These are phyloP conservation scores for Chaetorhynchus papuensis DNA, from an alignment of 2,113 vertebrate species.

Conservation along the genomic window DNA sequence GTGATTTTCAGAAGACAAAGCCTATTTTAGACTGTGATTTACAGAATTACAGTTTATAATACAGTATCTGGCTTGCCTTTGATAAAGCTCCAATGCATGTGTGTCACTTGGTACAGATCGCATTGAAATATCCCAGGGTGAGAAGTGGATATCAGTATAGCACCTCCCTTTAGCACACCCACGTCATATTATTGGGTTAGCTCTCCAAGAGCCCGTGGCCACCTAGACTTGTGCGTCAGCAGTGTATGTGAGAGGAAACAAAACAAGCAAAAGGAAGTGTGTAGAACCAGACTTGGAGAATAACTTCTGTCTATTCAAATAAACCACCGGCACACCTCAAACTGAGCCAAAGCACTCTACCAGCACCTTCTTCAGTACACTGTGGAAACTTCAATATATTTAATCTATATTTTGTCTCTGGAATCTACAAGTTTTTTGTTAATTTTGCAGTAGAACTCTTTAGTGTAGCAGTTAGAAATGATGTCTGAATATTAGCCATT, in stretches of 20 bases:
- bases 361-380: not conserved
- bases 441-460: not conserved
- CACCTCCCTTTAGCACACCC: not conserved
- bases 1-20: not conserved
- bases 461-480: not conserved
- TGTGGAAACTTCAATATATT: not conserved
- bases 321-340: not conserved
- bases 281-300: not conserved
- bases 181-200: rapidly evolving
- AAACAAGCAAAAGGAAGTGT: not conserved
- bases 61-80: not conserved
- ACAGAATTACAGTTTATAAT: not conserved
- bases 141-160: not conserved
- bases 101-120: too few relatives aligned
- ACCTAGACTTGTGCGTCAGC: not conserved
- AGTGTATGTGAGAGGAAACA: rapidly evolving
- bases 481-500: not conserved
- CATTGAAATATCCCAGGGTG: not conserved
- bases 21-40: not conserved
- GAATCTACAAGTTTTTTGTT: not conserved
- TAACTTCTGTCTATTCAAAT: not conserved
- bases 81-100: not conserved
- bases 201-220: not conserved
- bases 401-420: not conserved
- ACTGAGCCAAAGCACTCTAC: not conserved